These are phyloP conservation scores for Melanerpes aurifrons DNA, from an alignment of 2,113 vertebrate genomes.

Conservation along the genomic window DNA sequence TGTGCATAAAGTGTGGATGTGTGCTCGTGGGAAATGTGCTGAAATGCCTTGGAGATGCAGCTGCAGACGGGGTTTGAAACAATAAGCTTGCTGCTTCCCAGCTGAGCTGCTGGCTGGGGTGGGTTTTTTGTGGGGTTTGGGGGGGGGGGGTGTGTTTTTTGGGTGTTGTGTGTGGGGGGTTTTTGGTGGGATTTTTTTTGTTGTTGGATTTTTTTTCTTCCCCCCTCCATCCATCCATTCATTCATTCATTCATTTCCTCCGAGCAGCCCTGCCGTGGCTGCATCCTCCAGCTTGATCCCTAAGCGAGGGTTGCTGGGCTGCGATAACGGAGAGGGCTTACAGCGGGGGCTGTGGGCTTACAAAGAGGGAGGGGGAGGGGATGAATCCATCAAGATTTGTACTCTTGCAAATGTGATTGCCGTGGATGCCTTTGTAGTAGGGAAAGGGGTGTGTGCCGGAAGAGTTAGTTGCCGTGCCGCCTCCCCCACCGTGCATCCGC, in stretches of 20 bases:
- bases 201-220: no score
- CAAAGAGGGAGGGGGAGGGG: slow-evolving; percentile 61
- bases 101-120: slow-evolving; percentile 48
- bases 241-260: slow-evolving; percentile 76
- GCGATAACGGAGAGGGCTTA: slow-evolving; percentile 47
- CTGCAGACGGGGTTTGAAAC: slow-evolving; percentile 52
- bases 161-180: neutral
- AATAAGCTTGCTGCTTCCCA: slow-evolving; percentile 59
- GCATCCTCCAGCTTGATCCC: slow-evolving; percentile 67
- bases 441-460: slow-evolving; percentile 82
- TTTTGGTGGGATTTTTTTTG: neutral
- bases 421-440: slow-evolving; percentile 84
- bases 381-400: slow-evolving; percentile 75
- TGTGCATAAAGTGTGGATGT: slow-evolving; percentile 25
- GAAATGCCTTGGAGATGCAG: neutral
- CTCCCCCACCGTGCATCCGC: slow-evolving; percentile 66
- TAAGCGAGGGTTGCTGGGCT: slow-evolving; percentile 56
- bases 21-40: neutral
- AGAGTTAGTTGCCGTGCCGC: slow-evolving; percentile 77
- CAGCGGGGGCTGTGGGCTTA: slow-evolving; percentile 6
- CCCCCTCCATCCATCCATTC: no score
- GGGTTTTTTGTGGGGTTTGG: neutral
- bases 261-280: slow-evolving; percentile 63
- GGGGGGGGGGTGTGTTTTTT: neutral
- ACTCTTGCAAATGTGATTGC: slow-evolving; percentile 83